phyloP scores from a whole-genome alignment of 2,797 vertebrate genomes.

The Thunnus albacares region DNA sequence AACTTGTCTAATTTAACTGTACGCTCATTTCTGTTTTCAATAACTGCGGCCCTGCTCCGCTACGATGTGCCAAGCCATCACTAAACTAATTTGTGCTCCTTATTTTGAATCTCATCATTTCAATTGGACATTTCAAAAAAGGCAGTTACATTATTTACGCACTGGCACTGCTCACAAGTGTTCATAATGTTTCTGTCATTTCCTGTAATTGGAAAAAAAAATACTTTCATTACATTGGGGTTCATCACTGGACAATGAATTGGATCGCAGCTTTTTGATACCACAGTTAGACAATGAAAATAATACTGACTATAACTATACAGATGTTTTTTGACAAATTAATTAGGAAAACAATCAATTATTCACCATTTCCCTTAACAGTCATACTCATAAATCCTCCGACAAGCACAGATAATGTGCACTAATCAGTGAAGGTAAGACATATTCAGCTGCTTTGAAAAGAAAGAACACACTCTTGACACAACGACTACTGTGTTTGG shows the following conservation, averaged over 20 bases:
- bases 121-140: background rate
- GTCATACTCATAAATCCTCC: slow-evolving; percentile 96
- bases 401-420: slow-evolving; percentile 98
- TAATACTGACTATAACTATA: background rate
- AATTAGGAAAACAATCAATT: background rate
- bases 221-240: background rate
- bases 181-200: slow-evolving; percentile 5
- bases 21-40: background rate
- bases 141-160: background rate
- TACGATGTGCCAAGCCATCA: background rate
- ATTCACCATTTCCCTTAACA: slow-evolving; percentile 87
- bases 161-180: background rate
- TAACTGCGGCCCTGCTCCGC: slow-evolving; percentile 1
- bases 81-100: background rate
- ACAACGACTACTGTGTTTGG: background rate
- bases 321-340: background rate
- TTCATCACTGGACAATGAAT: background rate
- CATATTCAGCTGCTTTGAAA: slow-evolving; percentile 1
- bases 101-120: slow-evolving; percentile 1
- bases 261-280: background rate
- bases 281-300: background rate
- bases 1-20: slow-evolving; percentile 26
- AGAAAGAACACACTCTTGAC: background rate
- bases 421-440: slow-evolving; percentile 78
- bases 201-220: slow-evolving; percentile 4